A percentile compares a stretch with the other conserved stretches of the same genome.
Evolutionary conservation across 2,888 invertebrate species (phyloP).

Genomic region (Eupsilia transversa): DNA sequence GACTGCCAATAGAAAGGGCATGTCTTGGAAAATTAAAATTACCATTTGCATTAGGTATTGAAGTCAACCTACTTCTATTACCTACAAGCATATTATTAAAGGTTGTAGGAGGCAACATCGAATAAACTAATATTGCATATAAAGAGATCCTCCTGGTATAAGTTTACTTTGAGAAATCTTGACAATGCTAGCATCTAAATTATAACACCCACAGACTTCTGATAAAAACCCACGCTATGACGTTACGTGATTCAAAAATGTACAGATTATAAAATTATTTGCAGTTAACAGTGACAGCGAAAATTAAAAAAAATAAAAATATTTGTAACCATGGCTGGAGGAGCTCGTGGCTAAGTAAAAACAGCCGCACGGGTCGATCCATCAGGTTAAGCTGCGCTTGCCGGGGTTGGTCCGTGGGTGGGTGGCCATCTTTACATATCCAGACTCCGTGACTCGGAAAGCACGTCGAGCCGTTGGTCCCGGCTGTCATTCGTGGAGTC

Average conservation of each 20-base stretch:
- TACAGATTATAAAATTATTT: not conserved
- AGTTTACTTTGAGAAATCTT: not conserved
- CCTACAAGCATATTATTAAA: not conserved
- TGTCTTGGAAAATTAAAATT: not conserved
- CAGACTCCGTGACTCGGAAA: no score
- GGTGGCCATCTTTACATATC: no score
- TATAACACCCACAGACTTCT: not conserved
- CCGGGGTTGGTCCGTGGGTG: no score
- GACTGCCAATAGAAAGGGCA: not conserved
- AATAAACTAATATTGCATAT: not conserved
- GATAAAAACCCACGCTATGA: slow-evolving; percentile 11
- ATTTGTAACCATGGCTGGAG: no score
- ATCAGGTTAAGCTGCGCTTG: no score
- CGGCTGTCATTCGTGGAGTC: no score
- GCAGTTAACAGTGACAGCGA: no score
- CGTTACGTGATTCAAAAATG: not conserved
- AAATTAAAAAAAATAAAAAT: no score
- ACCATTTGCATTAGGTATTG: not conserved
- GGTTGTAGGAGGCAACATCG: not conserved
- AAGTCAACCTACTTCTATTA: not conserved
- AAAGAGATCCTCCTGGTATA: not conserved
- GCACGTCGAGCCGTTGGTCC: no score
- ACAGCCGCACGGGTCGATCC: no score
- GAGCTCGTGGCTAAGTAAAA: no score
- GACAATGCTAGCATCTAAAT: not conserved